Evolutionary conservation across 2,113 vertebrate genomes (phyloP).

Genomic region (Brachirus orientalis): DNA sequence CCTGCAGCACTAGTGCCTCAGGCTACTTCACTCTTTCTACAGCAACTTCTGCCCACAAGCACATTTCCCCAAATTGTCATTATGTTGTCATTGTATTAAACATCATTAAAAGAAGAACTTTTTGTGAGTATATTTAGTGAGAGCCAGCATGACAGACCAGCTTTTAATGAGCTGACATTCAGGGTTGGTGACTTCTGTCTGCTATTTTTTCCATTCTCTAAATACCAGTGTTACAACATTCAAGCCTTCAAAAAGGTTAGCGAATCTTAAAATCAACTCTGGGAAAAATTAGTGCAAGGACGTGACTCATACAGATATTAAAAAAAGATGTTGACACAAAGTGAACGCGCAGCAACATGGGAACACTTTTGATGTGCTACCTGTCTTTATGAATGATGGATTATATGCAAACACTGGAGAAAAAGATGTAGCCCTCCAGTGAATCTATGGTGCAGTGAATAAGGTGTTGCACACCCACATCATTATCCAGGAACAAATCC

Average conservation of each 20-base stretch:
- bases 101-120: constrained; percentile 3
- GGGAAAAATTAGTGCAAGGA: too few relatives aligned
- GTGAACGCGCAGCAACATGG: too few relatives aligned
- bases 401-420: too few relatives aligned
- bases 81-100: constrained; percentile 27
- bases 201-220: background rate
- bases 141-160: background rate
- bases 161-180: background rate
- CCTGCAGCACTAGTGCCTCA: constrained; percentile 51
- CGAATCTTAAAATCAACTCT: background rate
- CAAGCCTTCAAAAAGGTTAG: too few relatives aligned
- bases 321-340: too few relatives aligned
- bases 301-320: too few relatives aligned
- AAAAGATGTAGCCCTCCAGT: too few relatives aligned
- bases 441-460: too few relatives aligned
- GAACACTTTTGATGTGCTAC: too few relatives aligned
- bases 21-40: constrained; percentile 68
- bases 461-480: too few relatives aligned
- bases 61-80: constrained; percentile 37
- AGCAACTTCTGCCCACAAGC: constrained; percentile 53
- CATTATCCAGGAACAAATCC: too few relatives aligned
- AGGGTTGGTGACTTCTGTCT: background rate
- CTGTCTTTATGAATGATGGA: too few relatives aligned
- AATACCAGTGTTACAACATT: background rate
- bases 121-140: background rate